phyloP scores from a whole-genome alignment of 1,140 invertebrate genomes.

The Helicorthomorpha holstii region DNA sequence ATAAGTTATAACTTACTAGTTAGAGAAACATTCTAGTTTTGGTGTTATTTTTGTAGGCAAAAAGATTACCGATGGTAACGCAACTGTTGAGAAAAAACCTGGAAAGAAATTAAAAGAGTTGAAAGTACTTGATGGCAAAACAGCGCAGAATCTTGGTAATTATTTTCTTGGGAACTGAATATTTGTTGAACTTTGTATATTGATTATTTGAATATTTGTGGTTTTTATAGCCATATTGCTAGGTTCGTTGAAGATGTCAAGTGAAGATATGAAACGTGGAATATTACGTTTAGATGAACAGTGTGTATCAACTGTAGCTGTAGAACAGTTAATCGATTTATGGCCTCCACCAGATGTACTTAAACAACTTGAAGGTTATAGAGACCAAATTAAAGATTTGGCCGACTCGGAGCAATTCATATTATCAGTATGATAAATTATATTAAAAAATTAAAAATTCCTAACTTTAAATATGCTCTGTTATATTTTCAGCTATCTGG shows the following conservation, averaged over 20 bases:
- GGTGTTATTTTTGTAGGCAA: neutral
- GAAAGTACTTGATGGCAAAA: slow-evolving; percentile 76
- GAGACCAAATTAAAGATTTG: slow-evolving; percentile 58
- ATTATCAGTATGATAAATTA: slow-evolving; percentile 49
- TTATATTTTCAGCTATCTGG: slow-evolving; percentile 38
- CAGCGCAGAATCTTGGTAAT: slow-evolving; percentile 77
- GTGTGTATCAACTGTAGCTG: slow-evolving; percentile 44
- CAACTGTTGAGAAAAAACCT: slow-evolving; percentile 42
- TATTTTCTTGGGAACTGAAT: slow-evolving; percentile 1
- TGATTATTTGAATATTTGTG: slow-evolving; percentile 5
- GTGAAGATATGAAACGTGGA: slow-evolving; percentile 65
- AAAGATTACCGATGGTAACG: neutral
- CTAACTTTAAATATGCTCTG: slow-evolving; percentile 8
- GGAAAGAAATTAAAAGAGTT: slow-evolving; percentile 78
- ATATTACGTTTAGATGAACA: slow-evolving; percentile 71
- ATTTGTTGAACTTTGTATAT: neutral
- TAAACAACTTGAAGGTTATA: slow-evolving; percentile 57
- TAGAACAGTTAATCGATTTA: slow-evolving; percentile 41
- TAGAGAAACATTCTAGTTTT: neutral
- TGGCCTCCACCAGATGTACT: slow-evolving; percentile 78
- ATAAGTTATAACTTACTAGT: neutral
- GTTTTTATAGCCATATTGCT: slow-evolving; percentile 56
- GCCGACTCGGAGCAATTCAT: slow-evolving; percentile 90
- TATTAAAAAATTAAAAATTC: neutral
- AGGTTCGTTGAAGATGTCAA: slow-evolving; percentile 70